phyloP scores from a whole-genome alignment of 2,888 invertebrate species.

The Zygothrica quintamaculata region DNA sequence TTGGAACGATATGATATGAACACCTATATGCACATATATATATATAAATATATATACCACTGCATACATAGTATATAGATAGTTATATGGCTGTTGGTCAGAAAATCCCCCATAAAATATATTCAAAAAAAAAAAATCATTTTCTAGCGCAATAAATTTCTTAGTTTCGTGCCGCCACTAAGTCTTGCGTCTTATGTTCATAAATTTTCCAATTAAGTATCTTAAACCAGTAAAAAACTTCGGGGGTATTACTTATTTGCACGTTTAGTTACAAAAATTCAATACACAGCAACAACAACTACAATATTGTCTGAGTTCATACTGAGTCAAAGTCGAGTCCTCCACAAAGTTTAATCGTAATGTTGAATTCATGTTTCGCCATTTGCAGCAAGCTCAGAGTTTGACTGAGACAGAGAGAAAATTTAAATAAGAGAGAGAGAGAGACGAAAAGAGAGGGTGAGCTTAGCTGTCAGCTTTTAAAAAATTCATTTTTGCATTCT shows the following conservation, averaged over 20 bases:
- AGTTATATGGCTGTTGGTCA: constrained; percentile 21
- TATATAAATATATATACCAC: constrained; percentile 13
- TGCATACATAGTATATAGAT: background rate
- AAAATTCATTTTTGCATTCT: constrained; percentile 53
- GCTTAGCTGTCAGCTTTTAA: constrained; percentile 64
- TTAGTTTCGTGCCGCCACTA: constrained; percentile 61
- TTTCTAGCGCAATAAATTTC: constrained; percentile 55
- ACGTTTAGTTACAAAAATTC: constrained; percentile 35
- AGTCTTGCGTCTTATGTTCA: constrained; percentile 67
- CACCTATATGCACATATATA: constrained; percentile 3
- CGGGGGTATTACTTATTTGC: constrained; percentile 61
- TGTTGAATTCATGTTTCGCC: constrained; percentile 77
- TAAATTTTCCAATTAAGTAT: constrained; percentile 57
- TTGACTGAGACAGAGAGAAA: no score
- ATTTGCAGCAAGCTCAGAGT: constrained; percentile 67
- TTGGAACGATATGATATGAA: constrained; percentile 51
- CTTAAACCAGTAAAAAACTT: constrained; percentile 54
- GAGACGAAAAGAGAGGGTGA: constrained; percentile 8
- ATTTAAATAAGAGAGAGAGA: constrained; percentile 4
- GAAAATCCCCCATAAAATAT: constrained; percentile 25
- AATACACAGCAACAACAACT: no score
- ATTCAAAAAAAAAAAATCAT: no score
- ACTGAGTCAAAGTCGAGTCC: background rate
- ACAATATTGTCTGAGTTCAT: constrained; percentile 17
- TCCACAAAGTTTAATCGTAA: constrained; percentile 55